Base-by-base conservation (phyloP, 2,797 vertebrate genomes). In the Gymnocypris eckloni region DNA sequence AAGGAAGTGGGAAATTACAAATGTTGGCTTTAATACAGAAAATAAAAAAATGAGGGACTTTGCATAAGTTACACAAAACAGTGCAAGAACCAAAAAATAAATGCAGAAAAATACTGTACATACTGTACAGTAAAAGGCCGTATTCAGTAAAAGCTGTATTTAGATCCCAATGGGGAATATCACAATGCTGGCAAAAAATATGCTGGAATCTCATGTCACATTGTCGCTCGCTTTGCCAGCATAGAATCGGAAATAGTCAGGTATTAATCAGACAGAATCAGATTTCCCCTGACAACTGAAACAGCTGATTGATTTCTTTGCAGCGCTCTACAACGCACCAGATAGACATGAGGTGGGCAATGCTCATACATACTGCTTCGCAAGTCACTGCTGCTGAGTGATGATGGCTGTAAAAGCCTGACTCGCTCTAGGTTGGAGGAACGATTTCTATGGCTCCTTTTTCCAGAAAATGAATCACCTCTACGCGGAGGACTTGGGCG, bases 221-320 rank as follows among this genome's bases (percentile, higher is more conserved):
- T 28, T 28, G 28, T 28, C 1, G 28, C 28, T 28, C 28, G 28
- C 28, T 28, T 28, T 84, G 25, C 73, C 72, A 77, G 69, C 5
- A 1, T 73, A 71, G 18, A 70, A 81, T 87, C 66, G 61, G 70
- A 78, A 71, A 80, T 1, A 28, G 28, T 66, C 52, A 39, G 69
- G 77, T 85, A 87, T 84, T 81, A 76, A 86, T 86, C 86, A 86
- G 73, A 82, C 75, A 83, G 76, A 88, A 89, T 89, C 87, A 83
- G 83, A 90, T 87, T 90, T 79, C 79, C n/a, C 86, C 83, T 86
- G 89, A 89, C 81, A 83, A 73, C 72, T 85, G 59, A 86, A 86
- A 81, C 56, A 61, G 84, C 72, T 79, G 82, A 89, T 89, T 90
- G 84, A 91, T 91, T 86, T 81, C 80, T 33, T 54, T 4, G 33